Evolutionary conservation across 2,113 vertebrate genomes (phyloP), one percentile per base, ranked within the genome.

Genomic region (Oncorhynchus tshawytscha): DNA sequence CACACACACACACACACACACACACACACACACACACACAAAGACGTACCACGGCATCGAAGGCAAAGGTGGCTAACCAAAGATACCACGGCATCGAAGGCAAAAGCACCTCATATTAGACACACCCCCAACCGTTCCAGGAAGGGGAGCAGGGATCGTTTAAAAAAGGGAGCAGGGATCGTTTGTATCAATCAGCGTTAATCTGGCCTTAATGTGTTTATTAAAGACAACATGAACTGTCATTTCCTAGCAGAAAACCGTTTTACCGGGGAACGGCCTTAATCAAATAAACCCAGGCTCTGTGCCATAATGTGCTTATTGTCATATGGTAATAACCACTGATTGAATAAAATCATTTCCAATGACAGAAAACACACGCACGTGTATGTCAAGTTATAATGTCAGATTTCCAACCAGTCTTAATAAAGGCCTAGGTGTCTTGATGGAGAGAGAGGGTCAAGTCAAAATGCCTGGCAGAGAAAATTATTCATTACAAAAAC

Each of bases 401-500:
- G 31, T 77, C 34, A 73, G 9, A 45, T 72, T 59, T 1, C 2
- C 64, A 70, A 69, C 5, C 12, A 25, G 64, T 27, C 24, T 13
- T 68, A 66, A 60, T 70, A 70, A 76, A 72, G 49, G 4, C 22
- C 3, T 22, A 2, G 24, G 7, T 4, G 13, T 16, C 34, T 15
- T 48, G 39, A 2, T 45, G 75, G 80, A 64, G 6, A 13, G 67
- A 54, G 13, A 27, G 64, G 78, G 79, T 82, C 74, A 67, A 64
- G 49, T 82, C 76, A 62, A 78, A 78, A 79, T 78, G 64, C 78
- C 66, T 49, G 59, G 65, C 48, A 45, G 48, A 75, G 65, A 62
- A 75, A 82, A 81, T 71, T 85, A 81, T 70, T 70, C 79, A 89
- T 89, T 84, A 85, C 60, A 8, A 79, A 83, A 79, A 71, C 74